Evolutionary conservation across 2,797 vertebrate species (phyloP).

Genomic region (Trachurus trachurus): DNA sequence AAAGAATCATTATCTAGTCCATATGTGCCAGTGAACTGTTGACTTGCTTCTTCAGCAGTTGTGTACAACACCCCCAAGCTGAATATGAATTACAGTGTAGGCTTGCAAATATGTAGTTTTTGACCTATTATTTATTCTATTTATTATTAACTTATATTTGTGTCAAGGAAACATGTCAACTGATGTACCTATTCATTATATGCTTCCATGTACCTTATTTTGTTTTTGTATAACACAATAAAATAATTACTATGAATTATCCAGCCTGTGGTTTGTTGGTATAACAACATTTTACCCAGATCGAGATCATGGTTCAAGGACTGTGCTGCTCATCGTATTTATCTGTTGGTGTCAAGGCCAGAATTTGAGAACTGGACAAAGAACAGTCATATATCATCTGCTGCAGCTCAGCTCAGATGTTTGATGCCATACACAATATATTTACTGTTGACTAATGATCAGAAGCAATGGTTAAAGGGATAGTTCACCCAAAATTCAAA

Average conservation of each 20-base stretch:
- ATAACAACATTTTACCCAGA: not conserved
- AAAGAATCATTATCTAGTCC: fast-evolving
- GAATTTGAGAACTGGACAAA: no score
- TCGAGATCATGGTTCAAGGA: no score
- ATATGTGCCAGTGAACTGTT: fast-evolving
- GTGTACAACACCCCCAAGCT: not conserved
- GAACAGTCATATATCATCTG: no score
- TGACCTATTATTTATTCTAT: constrained; percentile 63
- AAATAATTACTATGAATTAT: not conserved
- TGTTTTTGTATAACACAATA: constrained; percentile 43
- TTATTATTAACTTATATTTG: constrained; percentile 63
- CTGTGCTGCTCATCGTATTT: no score
- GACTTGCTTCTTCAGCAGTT: not conserved
- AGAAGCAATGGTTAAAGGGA: no score
- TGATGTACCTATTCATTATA: constrained; percentile 7
- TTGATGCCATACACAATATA: no score
- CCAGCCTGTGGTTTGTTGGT: not conserved
- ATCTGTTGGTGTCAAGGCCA: no score
- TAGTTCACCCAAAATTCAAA: no score
- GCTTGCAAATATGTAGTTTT: constrained; percentile 24
- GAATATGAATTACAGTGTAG: not conserved
- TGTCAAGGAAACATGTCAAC: constrained; percentile 2
- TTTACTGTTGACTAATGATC: no score
- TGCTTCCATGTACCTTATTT: not conserved
- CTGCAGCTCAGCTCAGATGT: no score